Base-by-base conservation (phyloP, 2,888 invertebrate genomes). In the Callyntrura guangdongensis region DNA sequence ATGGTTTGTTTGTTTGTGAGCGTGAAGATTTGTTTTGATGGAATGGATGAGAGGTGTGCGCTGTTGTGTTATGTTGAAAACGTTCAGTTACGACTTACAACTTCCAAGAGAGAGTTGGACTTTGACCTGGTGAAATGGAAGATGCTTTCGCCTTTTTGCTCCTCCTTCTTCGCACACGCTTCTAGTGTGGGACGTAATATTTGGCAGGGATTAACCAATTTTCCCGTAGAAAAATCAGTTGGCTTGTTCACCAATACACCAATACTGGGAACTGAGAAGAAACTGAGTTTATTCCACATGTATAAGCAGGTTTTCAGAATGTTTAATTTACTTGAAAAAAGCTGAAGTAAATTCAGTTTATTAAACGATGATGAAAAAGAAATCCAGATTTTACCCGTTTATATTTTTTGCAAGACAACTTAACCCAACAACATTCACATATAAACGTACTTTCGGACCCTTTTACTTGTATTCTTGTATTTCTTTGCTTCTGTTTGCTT, bases 51-150 rank as follows among this genome's bases (percentile, higher is more conserved):
- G 20, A 25, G 3, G 25, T 79, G 79, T 79, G 25, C 53, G 8
- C 22, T n/a, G 20, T 11, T n/a, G 20, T 11, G 12, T n/a, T 27
- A 27, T 22, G 0, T 25, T 14, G 11, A 8, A 27, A 6, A 47
- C 4, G 47, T 20, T 53, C n/a, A 9, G 36, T 22, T 49, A 74
- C 47, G 20, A 49, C 49, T 74, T 9, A 72, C 47, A 22, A 22
- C 0, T 20, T 74, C 22, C 22, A 45, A 74, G 22, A 83, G 36
- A 59, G 64, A 25, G 5, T 74, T 89, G 84, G 89, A 89, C 89
- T 89, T 89, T 89, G 89, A 82, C 74, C 89, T 64, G 88, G 36
- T 56, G 49, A 74, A 27, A 69, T n/a, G 59, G 27, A 45, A n/a
- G 82, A 53, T 87, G 81, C 56, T 82, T 82, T 82, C 69, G 69